A percentile compares a stretch with the other conserved stretches of the same genome.
Conservation (phyloP, 1,140 invertebrate genomes). For the Parapsyche elsis region DNA sequence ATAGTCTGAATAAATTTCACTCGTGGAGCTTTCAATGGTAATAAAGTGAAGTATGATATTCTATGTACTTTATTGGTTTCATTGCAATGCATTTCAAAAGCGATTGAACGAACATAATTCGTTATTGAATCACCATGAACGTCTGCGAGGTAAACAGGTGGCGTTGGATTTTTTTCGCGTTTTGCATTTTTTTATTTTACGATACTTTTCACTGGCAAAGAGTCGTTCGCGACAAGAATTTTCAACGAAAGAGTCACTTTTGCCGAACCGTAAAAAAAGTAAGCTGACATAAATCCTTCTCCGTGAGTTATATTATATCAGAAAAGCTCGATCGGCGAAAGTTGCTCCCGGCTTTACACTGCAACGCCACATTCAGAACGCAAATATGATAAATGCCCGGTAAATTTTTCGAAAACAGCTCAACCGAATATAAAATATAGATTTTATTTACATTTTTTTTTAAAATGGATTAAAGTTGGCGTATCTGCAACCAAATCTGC, state of each 20-base stretch:
- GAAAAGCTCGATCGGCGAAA: conserved; percentile 35
- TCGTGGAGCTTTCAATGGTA: too few relatives aligned
- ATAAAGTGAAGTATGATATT: too few relatives aligned
- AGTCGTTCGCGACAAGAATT: conserved; percentile 17
- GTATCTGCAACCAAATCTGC: too few relatives aligned
- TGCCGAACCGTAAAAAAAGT: background rate
- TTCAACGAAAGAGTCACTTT: conserved; percentile 26
- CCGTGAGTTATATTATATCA: conserved; percentile 10
- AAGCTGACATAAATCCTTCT: conserved; percentile 24
- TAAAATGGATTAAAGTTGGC: too few relatives aligned
- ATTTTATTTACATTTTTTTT: too few relatives aligned
- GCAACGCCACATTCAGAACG: too few relatives aligned
- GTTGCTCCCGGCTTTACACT: background rate
- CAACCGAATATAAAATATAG: too few relatives aligned
- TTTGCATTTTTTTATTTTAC: background rate
- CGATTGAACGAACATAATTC: too few relatives aligned
- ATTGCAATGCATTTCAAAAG: too few relatives aligned
- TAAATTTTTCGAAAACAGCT: background rate
- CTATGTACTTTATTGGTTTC: too few relatives aligned
- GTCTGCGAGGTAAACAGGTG: too few relatives aligned
- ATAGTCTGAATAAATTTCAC: too few relatives aligned
- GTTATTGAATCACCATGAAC: background rate
- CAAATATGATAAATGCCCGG: conserved; percentile 2
- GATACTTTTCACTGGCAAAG: conserved; percentile 15
- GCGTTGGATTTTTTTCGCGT: background rate